Base-by-base conservation (phyloP, 2,888 invertebrate species). In the Timema cristinae region DNA sequence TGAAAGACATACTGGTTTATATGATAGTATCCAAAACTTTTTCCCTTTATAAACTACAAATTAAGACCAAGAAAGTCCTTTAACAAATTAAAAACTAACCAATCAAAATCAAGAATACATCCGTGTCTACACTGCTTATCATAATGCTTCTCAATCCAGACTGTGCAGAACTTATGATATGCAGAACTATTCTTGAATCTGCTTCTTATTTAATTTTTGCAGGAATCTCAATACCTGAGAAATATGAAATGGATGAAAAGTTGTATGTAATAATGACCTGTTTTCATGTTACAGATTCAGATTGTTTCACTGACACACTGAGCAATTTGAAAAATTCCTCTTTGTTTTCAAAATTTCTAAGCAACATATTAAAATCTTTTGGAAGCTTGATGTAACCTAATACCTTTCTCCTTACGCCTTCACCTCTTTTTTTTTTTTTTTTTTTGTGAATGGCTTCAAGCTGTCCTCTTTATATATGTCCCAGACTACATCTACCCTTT, bases 171-270 rank as follows among this genome's bases (percentile, higher is more conserved):
- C 59, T 59, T 59, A 11, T 11, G 6, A 59, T 59, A 59, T 59
- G 59, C 9, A 59, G n/a, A 59, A 59, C n/a, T 59, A 59, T 59
- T 59, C 59, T 59, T n/a, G 59, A n/a, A 59, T 59, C 59, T 59
- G 59, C 59, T 59, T 59, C 9, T 59, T 59, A 0, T 59, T 59
- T 13, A 59, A 15, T 59, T 32, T 13, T 11, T 56, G 9, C 13
- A 8, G n/a, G 59, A 59, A 59, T n/a, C 5, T 59, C 59, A 59
- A 59, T 59, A 59, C 9, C n/a, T 59, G 59, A 8, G n/a, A n/a
- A n/a, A n/a, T 59, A 11, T n/a, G 59, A 59, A 59, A n/a, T 59
- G 13, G 13, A 15, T 59, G 56, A 59, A n/a, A 59, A 59, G 8
- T n/a, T n/a, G 59, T 13, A 59, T 59, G 59, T 59, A n/a, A 59